phyloP scores from a whole-genome alignment of 2,888 invertebrate species.

The Trypoxylon attenuatum region DNA sequence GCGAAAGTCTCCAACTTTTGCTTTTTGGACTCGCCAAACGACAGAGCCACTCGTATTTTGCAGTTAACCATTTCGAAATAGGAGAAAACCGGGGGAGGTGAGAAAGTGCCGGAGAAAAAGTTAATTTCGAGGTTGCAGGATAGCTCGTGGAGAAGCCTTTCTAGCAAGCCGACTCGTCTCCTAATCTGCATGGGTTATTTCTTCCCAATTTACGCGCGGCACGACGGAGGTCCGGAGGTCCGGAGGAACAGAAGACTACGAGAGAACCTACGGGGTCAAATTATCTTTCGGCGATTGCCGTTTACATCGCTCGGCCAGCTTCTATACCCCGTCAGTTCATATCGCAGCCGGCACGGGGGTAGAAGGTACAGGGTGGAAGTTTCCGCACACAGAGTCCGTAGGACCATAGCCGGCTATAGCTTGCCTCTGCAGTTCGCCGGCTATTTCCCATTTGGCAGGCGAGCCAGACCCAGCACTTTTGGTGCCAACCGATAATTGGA shows the following conservation, averaged over 20 bases:
- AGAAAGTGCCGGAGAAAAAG: not conserved
- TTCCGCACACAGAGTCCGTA: slow-evolving; percentile 49
- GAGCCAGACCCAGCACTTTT: slow-evolving; percentile 71
- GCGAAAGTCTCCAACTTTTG: slow-evolving; percentile 3
- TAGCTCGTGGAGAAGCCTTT: not conserved
- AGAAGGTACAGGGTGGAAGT: slow-evolving; percentile 33
- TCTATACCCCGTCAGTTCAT: slow-evolving; percentile 44
- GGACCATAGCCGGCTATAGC: slow-evolving; percentile 58
- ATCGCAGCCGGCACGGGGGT: slow-evolving; percentile 34
- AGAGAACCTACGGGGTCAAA: slow-evolving; percentile 44
- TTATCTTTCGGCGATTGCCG: slow-evolving; percentile 58
- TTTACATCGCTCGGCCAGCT: slow-evolving; percentile 47
- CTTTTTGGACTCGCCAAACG: no score
- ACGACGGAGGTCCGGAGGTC: slow-evolving; percentile 20
- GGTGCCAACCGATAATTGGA: slow-evolving; percentile 72
- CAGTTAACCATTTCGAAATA: not conserved
- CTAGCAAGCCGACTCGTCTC: not conserved
- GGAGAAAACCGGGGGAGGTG: not conserved
- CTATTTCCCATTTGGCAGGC: slow-evolving; percentile 71
- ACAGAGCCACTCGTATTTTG: not conserved
- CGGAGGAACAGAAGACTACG: slow-evolving; percentile 26
- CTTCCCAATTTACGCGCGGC: slow-evolving; percentile 3
- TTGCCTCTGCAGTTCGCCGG: slow-evolving; percentile 63
- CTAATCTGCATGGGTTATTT: slow-evolving; percentile 13
- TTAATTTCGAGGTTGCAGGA: not conserved